These are phyloP conservation scores for Amphipoea lucens DNA, from an alignment of 2,888 invertebrate genomes.

Conservation along the genomic window DNA sequence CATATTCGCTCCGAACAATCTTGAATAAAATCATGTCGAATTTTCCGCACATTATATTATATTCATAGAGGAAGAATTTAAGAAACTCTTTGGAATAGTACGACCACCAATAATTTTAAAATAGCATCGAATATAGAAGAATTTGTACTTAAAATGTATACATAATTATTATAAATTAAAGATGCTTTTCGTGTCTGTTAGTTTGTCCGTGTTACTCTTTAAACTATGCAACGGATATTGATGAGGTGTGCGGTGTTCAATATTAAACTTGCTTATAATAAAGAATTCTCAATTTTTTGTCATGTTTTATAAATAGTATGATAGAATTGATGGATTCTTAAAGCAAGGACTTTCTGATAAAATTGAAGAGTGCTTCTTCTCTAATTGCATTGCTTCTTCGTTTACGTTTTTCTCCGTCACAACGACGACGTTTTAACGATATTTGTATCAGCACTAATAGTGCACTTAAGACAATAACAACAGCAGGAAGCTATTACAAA, in stretches of 20 bases:
- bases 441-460: background rate
- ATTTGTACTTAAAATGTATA: background rate
- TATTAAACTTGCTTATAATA: background rate
- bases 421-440: background rate
- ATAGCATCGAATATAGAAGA: background rate
- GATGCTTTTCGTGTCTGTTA: background rate
- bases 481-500: background rate
- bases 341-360: background rate
- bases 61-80: constrained; percentile 40
- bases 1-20: constrained; percentile 63
- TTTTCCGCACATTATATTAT: constrained; percentile 47
- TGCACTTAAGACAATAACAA: background rate
- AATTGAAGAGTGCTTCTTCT: background rate
- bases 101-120: background rate
- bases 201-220: background rate
- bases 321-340: background rate
- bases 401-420: background rate
- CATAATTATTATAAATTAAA: background rate
- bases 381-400: background rate
- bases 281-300: background rate
- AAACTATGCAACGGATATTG: too few relatives aligned
- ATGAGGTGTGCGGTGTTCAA: too few relatives aligned
- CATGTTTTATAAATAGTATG: background rate
- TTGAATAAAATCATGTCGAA: constrained; percentile 62
- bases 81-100: background rate